These are phyloP conservation scores for Malurus splendens DNA, from an alignment of 2,797 vertebrate genomes.

Conservation along the genomic window DNA sequence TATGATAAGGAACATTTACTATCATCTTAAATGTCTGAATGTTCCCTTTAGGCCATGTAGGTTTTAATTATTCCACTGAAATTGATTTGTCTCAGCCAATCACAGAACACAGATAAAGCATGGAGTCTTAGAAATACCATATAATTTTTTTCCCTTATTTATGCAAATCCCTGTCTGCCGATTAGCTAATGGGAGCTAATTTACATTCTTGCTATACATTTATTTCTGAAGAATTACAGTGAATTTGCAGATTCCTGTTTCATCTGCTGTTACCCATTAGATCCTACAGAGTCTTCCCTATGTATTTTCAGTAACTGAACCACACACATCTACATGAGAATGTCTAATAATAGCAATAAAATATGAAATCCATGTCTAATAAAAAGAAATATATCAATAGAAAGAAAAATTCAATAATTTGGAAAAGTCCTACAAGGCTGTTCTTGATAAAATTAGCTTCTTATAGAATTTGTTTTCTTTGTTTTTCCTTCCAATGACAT, in stretches of 20 bases:
- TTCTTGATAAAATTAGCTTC: not conserved
- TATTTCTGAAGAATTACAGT: not conserved
- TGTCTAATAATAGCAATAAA: not conserved
- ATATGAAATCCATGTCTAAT: not conserved
- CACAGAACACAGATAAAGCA: not conserved
- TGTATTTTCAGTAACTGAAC: not conserved
- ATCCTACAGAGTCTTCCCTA: not conserved
- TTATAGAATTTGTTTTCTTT: not conserved
- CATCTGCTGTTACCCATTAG: not conserved
- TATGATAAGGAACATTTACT: constrained; percentile 30
- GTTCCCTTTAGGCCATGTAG: constrained; percentile 22
- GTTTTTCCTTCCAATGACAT: not conserved
- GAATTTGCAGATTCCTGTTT: not conserved
- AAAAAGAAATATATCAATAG: not conserved
- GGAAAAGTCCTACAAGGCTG: not conserved
- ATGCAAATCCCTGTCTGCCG: not conserved
- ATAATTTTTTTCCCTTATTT: not conserved
- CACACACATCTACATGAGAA: fast-evolving
- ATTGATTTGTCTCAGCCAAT: constrained; percentile 38
- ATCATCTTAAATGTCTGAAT: constrained; percentile 33
- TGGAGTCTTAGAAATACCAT: not conserved
- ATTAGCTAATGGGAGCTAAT: not conserved
- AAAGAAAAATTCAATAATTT: not conserved
- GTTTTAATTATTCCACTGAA: constrained; percentile 53
- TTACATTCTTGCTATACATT: not conserved